A percentile compares a stretch with the other conserved stretches of the same genome.
Conservation (phyloP, 2,888 invertebrate species). For the Trissoscelio sp. region DNA sequence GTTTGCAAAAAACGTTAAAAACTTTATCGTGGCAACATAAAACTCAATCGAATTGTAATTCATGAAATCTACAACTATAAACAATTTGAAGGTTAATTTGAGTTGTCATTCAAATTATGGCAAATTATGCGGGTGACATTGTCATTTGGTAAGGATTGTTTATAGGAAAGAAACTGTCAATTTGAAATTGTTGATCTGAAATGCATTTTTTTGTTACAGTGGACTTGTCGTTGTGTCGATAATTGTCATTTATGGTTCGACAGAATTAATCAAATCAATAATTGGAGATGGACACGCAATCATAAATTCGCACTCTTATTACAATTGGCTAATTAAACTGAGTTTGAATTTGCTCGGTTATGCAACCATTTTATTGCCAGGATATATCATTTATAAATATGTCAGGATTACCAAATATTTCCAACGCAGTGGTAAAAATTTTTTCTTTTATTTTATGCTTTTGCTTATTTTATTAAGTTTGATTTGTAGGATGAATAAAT, state of each 20-base stretch:
- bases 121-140: slow-evolving; percentile 80
- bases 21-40: background rate
- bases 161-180: no score
- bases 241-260: slow-evolving; percentile 83
- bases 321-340: slow-evolving; percentile 91
- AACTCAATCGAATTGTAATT: slow-evolving; percentile 1
- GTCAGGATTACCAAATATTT: slow-evolving; percentile 91
- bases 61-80: slow-evolving; percentile 47
- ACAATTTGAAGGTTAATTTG: slow-evolving; percentile 58
- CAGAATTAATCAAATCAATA: slow-evolving; percentile 81
- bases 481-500: no score
- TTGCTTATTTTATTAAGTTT: no score
- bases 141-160: slow-evolving; percentile 80
- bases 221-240: slow-evolving; percentile 83
- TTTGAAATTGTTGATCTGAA: background rate
- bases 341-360: slow-evolving; percentile 94
- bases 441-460: no score
- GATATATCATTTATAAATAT: slow-evolving; percentile 92
- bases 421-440: slow-evolving; percentile 88
- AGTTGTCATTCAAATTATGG: slow-evolving; percentile 75
- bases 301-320: slow-evolving; percentile 82
- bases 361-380: slow-evolving; percentile 93
- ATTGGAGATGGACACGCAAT: slow-evolving; percentile 76
- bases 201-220: slow-evolving; percentile 78
- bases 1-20: background rate